Conservation (phyloP, 1,140 invertebrate genomes). For the Ericerus pela region DNA sequence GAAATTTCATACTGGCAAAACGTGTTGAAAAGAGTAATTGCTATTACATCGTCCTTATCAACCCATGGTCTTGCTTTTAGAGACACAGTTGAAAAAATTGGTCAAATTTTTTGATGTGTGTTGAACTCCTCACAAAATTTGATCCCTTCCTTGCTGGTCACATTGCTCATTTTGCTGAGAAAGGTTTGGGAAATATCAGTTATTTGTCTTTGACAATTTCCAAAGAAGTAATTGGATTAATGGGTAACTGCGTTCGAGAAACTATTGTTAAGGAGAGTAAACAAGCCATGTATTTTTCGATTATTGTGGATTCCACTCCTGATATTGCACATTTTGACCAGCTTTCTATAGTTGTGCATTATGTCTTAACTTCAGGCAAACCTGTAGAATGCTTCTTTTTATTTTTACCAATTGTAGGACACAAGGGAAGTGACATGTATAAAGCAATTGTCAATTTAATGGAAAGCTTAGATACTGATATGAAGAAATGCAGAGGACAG, state of each 20-base stretch:
- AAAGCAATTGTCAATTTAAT: constrained; percentile 15
- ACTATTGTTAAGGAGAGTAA: no score
- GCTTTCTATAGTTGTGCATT: constrained; percentile 12
- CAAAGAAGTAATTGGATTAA: no score
- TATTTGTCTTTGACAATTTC: no score
- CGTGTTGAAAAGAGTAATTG: not conserved
- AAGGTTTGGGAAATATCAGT: constrained; percentile 17
- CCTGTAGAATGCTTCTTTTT: constrained; percentile 12
- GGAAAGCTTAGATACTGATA: constrained; percentile 21
- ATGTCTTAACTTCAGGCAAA: constrained; percentile 7
- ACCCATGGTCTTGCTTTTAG: not conserved
- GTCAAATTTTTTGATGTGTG: constrained; percentile 22
- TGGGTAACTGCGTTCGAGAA: no score
- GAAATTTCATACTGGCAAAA: not conserved
- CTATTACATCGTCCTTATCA: not conserved
- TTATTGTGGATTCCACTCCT: constrained; percentile 7
- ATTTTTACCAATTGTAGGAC: constrained; percentile 11
- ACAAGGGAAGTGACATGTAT: constrained; percentile 13
- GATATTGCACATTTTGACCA: constrained; percentile 14
- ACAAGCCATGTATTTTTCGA: constrained; percentile 12
- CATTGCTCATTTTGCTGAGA: constrained; percentile 17
- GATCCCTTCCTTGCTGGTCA: constrained; percentile 20
- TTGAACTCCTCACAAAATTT: constrained; percentile 25
- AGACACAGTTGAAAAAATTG: not conserved
- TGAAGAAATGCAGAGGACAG: constrained; percentile 26